phyloP scores from a whole-genome alignment of 2,113 vertebrate species.

The Laterallus jamaicensis region DNA sequence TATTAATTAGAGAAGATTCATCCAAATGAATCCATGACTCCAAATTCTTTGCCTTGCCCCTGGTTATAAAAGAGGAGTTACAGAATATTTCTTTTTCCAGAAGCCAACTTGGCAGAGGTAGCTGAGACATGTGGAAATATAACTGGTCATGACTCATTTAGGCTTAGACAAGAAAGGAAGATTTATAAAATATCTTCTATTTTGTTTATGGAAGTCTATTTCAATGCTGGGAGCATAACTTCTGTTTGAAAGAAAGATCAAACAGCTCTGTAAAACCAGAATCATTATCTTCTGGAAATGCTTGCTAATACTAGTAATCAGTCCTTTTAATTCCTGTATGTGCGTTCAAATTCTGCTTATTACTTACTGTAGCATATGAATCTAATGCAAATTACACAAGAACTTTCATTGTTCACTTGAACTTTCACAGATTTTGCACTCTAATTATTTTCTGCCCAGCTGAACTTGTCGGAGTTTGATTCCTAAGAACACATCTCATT shows the following conservation, averaged over 20 bases:
- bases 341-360: constrained; percentile 10
- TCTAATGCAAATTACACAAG: neutral
- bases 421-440: neutral
- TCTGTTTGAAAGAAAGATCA: constrained; percentile 7
- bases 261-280: neutral
- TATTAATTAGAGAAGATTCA: neutral
- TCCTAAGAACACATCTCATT: neutral
- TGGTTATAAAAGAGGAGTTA: neutral
- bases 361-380: constrained; percentile 25
- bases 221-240: neutral
- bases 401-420: neutral
- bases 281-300: neutral
- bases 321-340: neutral
- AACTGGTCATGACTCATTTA: constrained; percentile 39
- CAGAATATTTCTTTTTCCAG: neutral
- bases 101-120: neutral
- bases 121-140: neutral
- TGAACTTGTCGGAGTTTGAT: neutral
- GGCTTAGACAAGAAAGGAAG: neutral
- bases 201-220: constrained; percentile 31
- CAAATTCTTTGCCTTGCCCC: neutral
- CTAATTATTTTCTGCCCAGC: neutral
- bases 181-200: constrained; percentile 1
- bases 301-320: neutral
- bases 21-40: neutral